Base-by-base conservation (phyloP, 2,888 invertebrate genomes). In the Holacanthella duospinosa region DNA sequence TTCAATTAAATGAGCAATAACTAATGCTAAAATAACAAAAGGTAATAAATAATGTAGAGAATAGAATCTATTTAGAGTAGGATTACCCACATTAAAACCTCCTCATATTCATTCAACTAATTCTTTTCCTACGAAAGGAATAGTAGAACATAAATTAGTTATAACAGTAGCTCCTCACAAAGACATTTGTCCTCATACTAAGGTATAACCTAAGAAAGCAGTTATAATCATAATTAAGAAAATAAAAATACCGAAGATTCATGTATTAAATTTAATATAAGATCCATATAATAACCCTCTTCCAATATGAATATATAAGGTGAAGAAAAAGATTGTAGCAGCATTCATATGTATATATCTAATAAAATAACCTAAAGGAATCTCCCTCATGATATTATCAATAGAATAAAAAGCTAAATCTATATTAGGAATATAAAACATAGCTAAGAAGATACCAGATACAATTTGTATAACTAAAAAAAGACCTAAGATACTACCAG, bases 81-180 rank as follows among this genome's bases (percentile, higher is more conserved):
- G 83, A 73, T 86, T 86, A 77, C 84, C 83, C 24, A 88, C 84
- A 0, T 85, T 83, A 78, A 86, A 88, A 74, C 86, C 86, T 1
- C 87, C 87, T 81, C 87, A 88, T 74, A 88, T 78, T 83, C 86
- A 87, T 78, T 82, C 80, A 0, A 87, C 85, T 78, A 87, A 73
- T 68, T 75, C 76, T 64, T 75, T 77, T 19, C 86, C 87, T 78
- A 87, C 74, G 70, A 84, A 85, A 0, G 87, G 87, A 12, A 88
- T 82, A 2, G 86, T 85, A 0, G 87, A 87, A 66, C 88, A 66
- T 73, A 88, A 73, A 75, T 86, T 87, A 36, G 86, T 86, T 83
- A 87, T 87, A n/a, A 88, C 86, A 44, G 86, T 87, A 0, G 87
- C 86, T 1, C 86, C n/a, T n/a, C n/a, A n/a, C n/a, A n/a, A n/a